phyloP scores from a whole-genome alignment of 2,888 invertebrate genomes.

The Eupithecia exiguata region DNA sequence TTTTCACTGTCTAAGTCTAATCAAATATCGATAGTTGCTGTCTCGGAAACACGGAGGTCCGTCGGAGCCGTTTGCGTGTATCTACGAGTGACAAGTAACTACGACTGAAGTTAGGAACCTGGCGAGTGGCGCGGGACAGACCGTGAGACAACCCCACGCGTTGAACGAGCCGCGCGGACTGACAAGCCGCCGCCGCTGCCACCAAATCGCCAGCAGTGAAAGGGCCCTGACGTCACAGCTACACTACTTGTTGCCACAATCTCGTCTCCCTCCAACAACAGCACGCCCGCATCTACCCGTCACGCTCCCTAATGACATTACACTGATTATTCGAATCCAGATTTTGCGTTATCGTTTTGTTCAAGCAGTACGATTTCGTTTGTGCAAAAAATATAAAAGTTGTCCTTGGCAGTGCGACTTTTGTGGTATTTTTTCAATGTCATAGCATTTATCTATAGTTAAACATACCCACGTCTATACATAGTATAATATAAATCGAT shows the following conservation, averaged over 20 bases:
- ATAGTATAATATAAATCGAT: background rate
- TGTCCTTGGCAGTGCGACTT: constrained; percentile 40
- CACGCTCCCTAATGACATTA: constrained; percentile 68
- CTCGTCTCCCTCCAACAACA: constrained; percentile 55
- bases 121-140: constrained; percentile 66
- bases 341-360: constrained; percentile 56
- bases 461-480: background rate
- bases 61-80: constrained; percentile 67
- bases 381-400: constrained; percentile 40
- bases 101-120: constrained; percentile 53
- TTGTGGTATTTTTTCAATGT: constrained; percentile 31
- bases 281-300: constrained; percentile 56
- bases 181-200: constrained; percentile 54
- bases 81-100: constrained; percentile 53
- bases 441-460: constrained; percentile 7
- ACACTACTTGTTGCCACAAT: constrained; percentile 77
- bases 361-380: constrained; percentile 48
- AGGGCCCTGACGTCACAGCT: constrained; percentile 84
- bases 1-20: constrained; percentile 21
- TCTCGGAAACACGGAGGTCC: constrained; percentile 67
- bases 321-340: constrained; percentile 56
- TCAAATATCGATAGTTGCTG: constrained; percentile 8
- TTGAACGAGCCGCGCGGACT: constrained; percentile 83
- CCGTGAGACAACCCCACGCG: constrained; percentile 77
- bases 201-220: constrained; percentile 66